Evolutionary conservation across 92 coral and sea anemone species (phyloP), one percentile per base, ranked within the genome.

Genomic region (Phymanthus crucifer): DNA sequence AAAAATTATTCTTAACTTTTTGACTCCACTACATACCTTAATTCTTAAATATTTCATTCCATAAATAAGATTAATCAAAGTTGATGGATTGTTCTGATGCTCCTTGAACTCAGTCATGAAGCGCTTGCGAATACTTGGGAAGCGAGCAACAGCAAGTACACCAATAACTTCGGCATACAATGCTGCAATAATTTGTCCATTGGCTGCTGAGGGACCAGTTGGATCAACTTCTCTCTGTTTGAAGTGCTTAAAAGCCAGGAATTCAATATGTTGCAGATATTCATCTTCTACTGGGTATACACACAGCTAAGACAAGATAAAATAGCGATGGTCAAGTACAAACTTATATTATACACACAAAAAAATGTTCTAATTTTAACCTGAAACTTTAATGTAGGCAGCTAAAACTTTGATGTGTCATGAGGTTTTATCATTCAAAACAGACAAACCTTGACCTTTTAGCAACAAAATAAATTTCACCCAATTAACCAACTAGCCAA

Each of bases 41-140:
- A 96, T 96, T 84, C 99, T 86, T 86, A 96, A 92, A 89, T 96
- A 96, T 78, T 96, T 96, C 99, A 96, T 96, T 26, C 99, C 99
- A 89, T 92, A 96, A 88, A 96, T 96, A 80, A 96, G 87, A 87
- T 96, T 93, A 75, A 92, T 93, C 84, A 89, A 78, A 23, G 86
- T 83, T 24, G 93, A 85, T 68, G 90, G 91, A 75, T 89, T 91
- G 79, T 83, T 91, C 73, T 92, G 90, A 65, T 96, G 88, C 50
- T 96, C 99, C 58, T 85, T 91, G 83, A 96, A 93, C 85, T 96
- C 99, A 1, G 98, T 89, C 64, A 85, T 79, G 78, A 96, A 96
- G 29, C 97, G 80, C 45, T 96, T 96, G 24, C 96, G 86, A 21
- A 96, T 93, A 29, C 87, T 86, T 64, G 86, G 96, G 73, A 96